Conservation (phyloP, 35 echinoderm and acorn worm species). For the Ophiothrix spiculata region DNA sequence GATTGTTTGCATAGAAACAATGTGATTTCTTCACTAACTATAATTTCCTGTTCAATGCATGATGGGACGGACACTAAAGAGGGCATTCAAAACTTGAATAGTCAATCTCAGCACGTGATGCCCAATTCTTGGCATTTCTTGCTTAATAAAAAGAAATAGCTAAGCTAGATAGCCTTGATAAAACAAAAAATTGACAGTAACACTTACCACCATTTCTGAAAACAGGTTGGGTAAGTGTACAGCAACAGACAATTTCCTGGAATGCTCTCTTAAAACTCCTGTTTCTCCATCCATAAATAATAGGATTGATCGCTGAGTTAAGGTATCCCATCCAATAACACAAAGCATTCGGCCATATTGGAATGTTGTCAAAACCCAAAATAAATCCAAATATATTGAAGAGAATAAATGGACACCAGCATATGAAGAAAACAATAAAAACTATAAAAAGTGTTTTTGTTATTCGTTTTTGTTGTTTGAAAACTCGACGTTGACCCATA, state of each 20-base stretch:
- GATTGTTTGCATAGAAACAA: too few relatives aligned
- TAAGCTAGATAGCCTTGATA: too few relatives aligned
- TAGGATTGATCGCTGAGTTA: constrained; percentile 86
- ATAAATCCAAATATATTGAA: constrained; percentile 65
- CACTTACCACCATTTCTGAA: too few relatives aligned
- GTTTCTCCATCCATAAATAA: constrained; percentile 86
- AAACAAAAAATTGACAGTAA: too few relatives aligned
- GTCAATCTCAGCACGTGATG: too few relatives aligned
- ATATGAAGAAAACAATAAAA: constrained; percentile 68
- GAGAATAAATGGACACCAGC: constrained; percentile 85
- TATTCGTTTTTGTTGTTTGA: constrained; percentile 70
- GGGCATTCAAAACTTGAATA: too few relatives aligned
- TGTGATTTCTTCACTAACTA: too few relatives aligned
- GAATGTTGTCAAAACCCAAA: constrained; percentile 46
- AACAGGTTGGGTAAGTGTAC: too few relatives aligned
- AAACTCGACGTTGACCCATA: constrained; percentile 45
- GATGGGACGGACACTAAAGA: too few relatives aligned
- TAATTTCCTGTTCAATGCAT: too few relatives aligned
- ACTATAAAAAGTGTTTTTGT: constrained; percentile 84
- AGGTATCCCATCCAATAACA: constrained; percentile 85
- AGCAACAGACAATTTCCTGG: constrained; percentile 47
- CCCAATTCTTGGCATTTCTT: too few relatives aligned
- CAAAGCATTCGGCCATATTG: constrained; percentile 68
- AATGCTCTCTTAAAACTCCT: constrained; percentile 67
- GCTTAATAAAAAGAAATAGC: too few relatives aligned